Base-by-base conservation (phyloP, 2,797 vertebrate species). In the Scarus forsteni region DNA sequence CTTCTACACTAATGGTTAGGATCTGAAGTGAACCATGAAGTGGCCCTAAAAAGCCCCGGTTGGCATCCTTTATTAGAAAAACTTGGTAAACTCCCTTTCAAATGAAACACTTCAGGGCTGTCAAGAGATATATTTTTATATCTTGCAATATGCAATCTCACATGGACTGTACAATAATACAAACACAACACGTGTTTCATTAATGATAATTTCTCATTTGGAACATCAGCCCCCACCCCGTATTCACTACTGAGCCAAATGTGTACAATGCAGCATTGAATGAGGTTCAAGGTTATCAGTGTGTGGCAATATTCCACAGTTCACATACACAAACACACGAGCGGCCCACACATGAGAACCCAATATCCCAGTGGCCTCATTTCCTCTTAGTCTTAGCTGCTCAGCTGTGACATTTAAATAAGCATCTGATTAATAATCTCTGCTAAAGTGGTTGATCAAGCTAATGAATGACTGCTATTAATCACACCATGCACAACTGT, bases 341-440 rank as follows among this genome's bases (percentile, higher is more conserved):
- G 11, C n/a, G 18, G 27, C 59, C 10, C 36, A 35, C 57, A 53
- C 52, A 76, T 63, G 75, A 70, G 80, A 70, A 88, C 79, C 82
- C 58, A 53, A 83, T 88, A 88, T 92, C 89, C 88, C 92, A 87
- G 77, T 64, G 86, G 90, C 81, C 86, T 87, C 76, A 70, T 91
- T 92, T 90, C 79, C 70, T 81, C 82, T 84, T 81, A 56, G 63
- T 81, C 82, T 84, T 81, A 56, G 63, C 68, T 84, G 76, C 81
- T 90, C 63, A 36, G 73, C 56, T 16, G 62, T 89, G 90, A 91
- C 85, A 86, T 92, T 93, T 94, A 94, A 94, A 93, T 89, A 93
- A 92, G 87, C 81, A 89, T 85, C 87, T 92, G 90, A 95, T 94
- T 92, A 92, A 93, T 90, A 93, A 90, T 89, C 89, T 90, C 81